Evolutionary conservation across 1,140 invertebrate genomes (phyloP), one percentile per base, ranked within the genome.

Genomic region (Bombus superbus): DNA sequence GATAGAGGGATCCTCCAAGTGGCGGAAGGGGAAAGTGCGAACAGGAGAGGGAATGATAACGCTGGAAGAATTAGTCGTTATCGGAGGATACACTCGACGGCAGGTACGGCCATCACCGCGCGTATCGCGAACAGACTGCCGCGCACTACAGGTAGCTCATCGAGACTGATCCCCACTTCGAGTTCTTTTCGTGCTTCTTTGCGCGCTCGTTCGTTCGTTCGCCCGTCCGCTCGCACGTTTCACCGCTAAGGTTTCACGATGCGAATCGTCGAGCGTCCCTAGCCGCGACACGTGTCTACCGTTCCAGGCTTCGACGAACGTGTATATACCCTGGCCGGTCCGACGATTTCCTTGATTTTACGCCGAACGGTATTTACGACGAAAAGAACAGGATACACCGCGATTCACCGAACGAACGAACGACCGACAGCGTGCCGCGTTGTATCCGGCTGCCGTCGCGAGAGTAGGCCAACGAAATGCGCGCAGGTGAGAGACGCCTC

Each of bases 391-490:
- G 64, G 42, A 42, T 32, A 25, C 18, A 74, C 76, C 57, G 64
- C 77, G 78, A 75, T 79, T 62, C 32, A 83, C 62, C 82, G 35
- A 80, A 71, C 68, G 42, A 59, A 68, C 78, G 81, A 77, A 64
- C 78, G 81, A 75, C 66, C 68, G 71, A 78, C 86, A 75, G 82
- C 47, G 18, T 38, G 38, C 81, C 85, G 90, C 76, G 86, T 81
- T 87, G 89, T 85, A 88, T 90, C 87, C 89, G 87, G 89, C 89
- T 69, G 85, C 74, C 69, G 75, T 86, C 87, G 85, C 81, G 89
- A 89, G 92, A 93, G 93, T 92, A 92, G 92, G 93, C 91, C 86
- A 92, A 91, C 91, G 89, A 92, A 93, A 91, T 92, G 89, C 90
- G 88, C 85, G 87, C 93, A 93, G 93, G 93, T 93, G 93, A 93